Percentiles rank a stretch among this genome's conserved stretches.
Conservation (phyloP, 2,113 vertebrate genomes). For the Semnopithecus entellus region DNA sequence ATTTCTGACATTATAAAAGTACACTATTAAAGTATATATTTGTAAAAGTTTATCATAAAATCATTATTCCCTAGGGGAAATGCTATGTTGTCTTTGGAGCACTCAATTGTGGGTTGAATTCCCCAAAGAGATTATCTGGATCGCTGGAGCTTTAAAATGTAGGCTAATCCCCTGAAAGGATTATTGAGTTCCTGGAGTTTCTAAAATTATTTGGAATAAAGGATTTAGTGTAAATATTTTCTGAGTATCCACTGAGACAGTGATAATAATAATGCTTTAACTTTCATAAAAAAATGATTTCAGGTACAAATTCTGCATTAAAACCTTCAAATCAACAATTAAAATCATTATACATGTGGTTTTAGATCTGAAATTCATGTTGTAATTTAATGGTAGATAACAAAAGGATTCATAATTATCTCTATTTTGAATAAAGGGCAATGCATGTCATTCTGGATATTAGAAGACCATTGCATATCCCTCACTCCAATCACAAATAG, state of each 20-base stretch:
- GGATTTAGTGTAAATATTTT: not conserved
- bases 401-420: not conserved
- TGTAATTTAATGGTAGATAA: not conserved
- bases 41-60: not conserved
- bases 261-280: not conserved
- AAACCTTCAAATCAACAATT: not conserved
- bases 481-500: not conserved
- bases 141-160: constrained; percentile 41
- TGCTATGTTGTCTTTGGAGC: not conserved
- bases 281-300: not conserved
- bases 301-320: not conserved
- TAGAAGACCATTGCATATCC: not conserved
- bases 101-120: not conserved
- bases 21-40: not conserved
- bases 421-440: not conserved
- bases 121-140: constrained; percentile 4
- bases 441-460: not conserved
- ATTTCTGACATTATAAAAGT: not conserved
- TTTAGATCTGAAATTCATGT: not conserved
- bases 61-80: not conserved
- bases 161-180: not conserved
- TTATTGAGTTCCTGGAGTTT: not conserved
- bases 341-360: not conserved
- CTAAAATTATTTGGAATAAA: not conserved
- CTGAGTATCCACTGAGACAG: not conserved